phyloP scores from a whole-genome alignment of 1,140 invertebrate species.

The Euura saliciscinereae region DNA sequence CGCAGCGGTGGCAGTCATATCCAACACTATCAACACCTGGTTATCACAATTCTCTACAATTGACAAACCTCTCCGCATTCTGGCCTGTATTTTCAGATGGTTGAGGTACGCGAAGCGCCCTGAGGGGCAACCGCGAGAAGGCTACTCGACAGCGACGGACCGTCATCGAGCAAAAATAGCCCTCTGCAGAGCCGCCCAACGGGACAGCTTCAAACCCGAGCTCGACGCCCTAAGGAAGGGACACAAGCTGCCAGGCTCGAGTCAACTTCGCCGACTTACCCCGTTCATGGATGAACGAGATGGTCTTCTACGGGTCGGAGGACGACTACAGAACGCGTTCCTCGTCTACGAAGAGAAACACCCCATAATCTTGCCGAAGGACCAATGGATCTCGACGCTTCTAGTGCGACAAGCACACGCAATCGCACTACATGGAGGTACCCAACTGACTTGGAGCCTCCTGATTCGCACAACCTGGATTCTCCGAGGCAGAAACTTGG shows the following conservation, averaged over 20 bases:
- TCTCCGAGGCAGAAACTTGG: slow-evolving; percentile 15
- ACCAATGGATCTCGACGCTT: slow-evolving; percentile 21
- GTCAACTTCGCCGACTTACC: not conserved
- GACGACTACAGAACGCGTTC: slow-evolving; percentile 23
- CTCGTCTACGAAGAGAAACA: slow-evolving; percentile 21
- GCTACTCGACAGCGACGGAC: too few relatives aligned
- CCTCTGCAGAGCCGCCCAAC: too few relatives aligned
- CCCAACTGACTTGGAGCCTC: slow-evolving; percentile 30
- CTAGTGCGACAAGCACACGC: slow-evolving; percentile 42
- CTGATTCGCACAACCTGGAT: slow-evolving; percentile 35
- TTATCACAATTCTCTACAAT: too few relatives aligned
- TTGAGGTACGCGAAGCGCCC: too few relatives aligned
- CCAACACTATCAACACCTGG: too few relatives aligned
- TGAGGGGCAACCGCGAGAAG: too few relatives aligned
- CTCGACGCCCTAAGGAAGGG: not conserved
- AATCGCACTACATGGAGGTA: slow-evolving; percentile 39
- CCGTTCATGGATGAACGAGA: slow-evolving; percentile 20
- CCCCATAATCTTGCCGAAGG: slow-evolving; percentile 27
- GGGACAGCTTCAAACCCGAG: too few relatives aligned
- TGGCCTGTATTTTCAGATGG: too few relatives aligned
- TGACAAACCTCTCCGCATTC: too few relatives aligned
- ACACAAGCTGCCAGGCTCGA: not conserved
- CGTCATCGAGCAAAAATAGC: too few relatives aligned
- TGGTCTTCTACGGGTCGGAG: slow-evolving; percentile 27
- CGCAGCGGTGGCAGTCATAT: too few relatives aligned